phyloP scores from a whole-genome alignment of 2,113 vertebrate genomes.

The Lagenorhynchus albirostris region DNA sequence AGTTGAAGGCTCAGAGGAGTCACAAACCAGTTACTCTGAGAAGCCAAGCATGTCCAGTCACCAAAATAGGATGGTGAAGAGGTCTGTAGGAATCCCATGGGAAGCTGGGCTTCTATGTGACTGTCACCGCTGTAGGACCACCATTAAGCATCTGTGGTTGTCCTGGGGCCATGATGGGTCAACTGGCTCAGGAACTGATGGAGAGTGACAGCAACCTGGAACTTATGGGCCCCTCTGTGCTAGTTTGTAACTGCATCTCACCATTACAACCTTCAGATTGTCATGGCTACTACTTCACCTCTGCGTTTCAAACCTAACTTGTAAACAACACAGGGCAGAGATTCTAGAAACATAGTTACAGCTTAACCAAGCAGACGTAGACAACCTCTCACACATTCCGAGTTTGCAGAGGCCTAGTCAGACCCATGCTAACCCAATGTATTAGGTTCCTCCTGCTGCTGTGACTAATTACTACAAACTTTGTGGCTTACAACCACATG shows the following conservation, averaged over 20 bases:
- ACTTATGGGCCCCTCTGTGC: background rate
- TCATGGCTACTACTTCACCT: background rate
- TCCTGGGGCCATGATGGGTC: background rate
- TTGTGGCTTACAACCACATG: background rate
- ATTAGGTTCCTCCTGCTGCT: background rate
- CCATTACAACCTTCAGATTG: background rate
- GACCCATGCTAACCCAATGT: background rate
- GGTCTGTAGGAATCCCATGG: background rate
- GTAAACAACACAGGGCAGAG: background rate
- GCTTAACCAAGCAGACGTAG: background rate
- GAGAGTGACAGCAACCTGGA: background rate
- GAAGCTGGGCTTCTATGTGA: background rate
- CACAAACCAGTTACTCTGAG: background rate
- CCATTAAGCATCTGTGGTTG: background rate
- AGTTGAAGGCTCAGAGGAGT: background rate
- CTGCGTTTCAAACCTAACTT: background rate
- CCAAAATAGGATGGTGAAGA: background rate
- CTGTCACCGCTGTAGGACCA: background rate
- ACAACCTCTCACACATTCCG: background rate
- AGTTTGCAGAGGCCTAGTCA: background rate
- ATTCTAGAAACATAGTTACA: background rate
- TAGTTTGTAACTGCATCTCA: background rate
- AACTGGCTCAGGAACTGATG: background rate
- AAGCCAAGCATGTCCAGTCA: background rate
- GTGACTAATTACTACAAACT: background rate